Evolutionary conservation across 1,140 invertebrate genomes (phyloP).

Genomic region (Euura saliciscinereae): DNA sequence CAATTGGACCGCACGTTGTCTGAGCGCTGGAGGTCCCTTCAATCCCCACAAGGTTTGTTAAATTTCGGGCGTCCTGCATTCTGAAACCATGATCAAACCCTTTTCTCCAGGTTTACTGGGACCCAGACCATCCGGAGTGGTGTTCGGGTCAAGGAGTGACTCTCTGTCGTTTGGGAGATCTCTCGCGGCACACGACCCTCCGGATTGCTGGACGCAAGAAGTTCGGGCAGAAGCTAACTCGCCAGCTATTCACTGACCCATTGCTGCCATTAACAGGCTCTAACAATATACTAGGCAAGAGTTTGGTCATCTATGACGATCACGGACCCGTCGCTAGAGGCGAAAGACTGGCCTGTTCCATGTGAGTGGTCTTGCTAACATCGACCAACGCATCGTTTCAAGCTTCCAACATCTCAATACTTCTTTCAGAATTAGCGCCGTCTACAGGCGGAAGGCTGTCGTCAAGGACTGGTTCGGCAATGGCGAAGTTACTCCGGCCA

Average conservation of each 20-base stretch:
- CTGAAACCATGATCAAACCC: background rate
- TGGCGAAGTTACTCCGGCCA: constrained; percentile 66
- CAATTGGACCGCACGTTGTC: constrained; percentile 85
- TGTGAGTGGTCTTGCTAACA: constrained; percentile 59
- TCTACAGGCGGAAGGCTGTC: constrained; percentile 82
- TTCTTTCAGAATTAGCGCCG: constrained; percentile 70
- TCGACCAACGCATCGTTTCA: background rate
- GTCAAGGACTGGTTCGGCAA: constrained; percentile 88
- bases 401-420: constrained; percentile 13
- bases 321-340: constrained; percentile 84
- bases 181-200: constrained; percentile 75
- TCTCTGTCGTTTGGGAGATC: constrained; percentile 71
- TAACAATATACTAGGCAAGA: constrained; percentile 78
- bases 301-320: constrained; percentile 89
- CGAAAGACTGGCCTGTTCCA: constrained; percentile 85
- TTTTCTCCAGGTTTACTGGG: constrained; percentile 54
- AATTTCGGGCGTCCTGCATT: constrained; percentile 42
- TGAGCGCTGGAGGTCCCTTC: constrained; percentile 78
- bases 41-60: constrained; percentile 80
- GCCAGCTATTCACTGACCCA: constrained; percentile 79
- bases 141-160: constrained; percentile 64
- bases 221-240: constrained; percentile 68
- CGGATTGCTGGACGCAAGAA: constrained; percentile 75
- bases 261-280: constrained; percentile 79
- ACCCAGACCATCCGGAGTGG: constrained; percentile 49